Conservation (phyloP, 1,140 invertebrate species). For the Drosophila nigrodunni region DNA sequence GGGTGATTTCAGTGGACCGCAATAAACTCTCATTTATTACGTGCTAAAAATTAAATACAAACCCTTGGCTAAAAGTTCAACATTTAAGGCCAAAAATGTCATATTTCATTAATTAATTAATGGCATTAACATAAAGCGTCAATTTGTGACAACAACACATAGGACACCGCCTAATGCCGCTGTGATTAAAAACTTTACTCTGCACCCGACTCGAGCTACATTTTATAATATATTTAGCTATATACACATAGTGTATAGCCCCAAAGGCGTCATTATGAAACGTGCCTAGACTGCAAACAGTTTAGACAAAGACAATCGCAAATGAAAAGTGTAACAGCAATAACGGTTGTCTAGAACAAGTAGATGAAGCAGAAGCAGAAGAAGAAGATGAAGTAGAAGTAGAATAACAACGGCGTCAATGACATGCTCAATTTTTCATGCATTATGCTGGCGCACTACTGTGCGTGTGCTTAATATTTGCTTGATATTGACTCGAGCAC, state of each 20-base stretch:
- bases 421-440: constrained; percentile 79
- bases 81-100: constrained; percentile 53
- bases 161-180: constrained; percentile 50
- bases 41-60: constrained; percentile 77
- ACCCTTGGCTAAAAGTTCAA: constrained; percentile 51
- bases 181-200: constrained; percentile 76
- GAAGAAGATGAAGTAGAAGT: constrained; percentile 35
- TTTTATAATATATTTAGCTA: constrained; percentile 56
- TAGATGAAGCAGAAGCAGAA: constrained; percentile 21
- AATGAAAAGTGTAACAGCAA: background rate
- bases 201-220: constrained; percentile 46
- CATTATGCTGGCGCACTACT: constrained; percentile 70
- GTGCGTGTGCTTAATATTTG: constrained; percentile 82
- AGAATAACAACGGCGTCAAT: constrained; percentile 62
- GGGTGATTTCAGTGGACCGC: constrained; percentile 32
- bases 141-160: constrained; percentile 58
- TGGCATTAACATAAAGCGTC: constrained; percentile 78
- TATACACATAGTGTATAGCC: constrained; percentile 17
- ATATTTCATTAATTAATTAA: constrained; percentile 82
- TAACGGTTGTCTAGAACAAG: constrained; percentile 15
- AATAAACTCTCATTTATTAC: constrained; percentile 74
- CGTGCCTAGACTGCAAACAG: constrained; percentile 74
- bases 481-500: constrained; percentile 60
- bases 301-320: constrained; percentile 13
- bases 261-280: constrained; percentile 56